Base-by-base conservation (phyloP, 2,888 invertebrate species). In the Amiota mariae region DNA sequence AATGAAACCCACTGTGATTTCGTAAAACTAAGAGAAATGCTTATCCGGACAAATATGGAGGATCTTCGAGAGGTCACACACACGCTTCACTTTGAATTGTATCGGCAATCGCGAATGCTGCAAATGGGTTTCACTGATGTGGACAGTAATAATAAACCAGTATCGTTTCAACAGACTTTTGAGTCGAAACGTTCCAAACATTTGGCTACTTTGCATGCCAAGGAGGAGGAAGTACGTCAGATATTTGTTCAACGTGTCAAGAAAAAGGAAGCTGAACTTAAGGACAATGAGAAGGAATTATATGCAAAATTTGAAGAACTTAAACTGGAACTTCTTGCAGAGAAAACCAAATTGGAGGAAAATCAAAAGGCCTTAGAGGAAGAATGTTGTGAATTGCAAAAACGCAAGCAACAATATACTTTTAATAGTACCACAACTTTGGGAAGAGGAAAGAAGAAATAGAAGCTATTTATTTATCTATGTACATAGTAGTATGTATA, bases 1-100 rank as follows among this genome's bases (percentile, higher is more conserved):
- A 99, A 99, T 91, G 99, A 99, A 91, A 94, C 95, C 11, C 99
- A 99, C 91, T 99, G 99, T 91, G 99, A 99, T 92, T 99, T 99
- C 91, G 98, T 99, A 74, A 98, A 99, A 91, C 92, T 99, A 75
- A 94, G 99, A 72, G 99, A 99, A 91, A 99, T 99, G 97, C 90
- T 99, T 85, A 97, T 99, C 85, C 94, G 99, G 81, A 98, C 98
- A 20, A 99, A 99, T 91, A 99, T 99, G 98, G 99, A 99, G 91
- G 98, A 99, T 90, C 95, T 99, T 94, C 93, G 98, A 75, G 99
- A 99, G 90, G 96, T 97, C 90, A 99, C 99, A 11, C 99, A 99
- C 90, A 94, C 94, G 79, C 93, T 94, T 1, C 98, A 99, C 91
- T 99, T 98, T 91, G 99, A 99, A 91, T 92, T 98, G 72, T 99